A percentile compares a stretch with the other conserved stretches of the same genome.
phyloP scores from a whole-genome alignment of 1,140 invertebrate genomes.

The Bradysia coprophila region DNA sequence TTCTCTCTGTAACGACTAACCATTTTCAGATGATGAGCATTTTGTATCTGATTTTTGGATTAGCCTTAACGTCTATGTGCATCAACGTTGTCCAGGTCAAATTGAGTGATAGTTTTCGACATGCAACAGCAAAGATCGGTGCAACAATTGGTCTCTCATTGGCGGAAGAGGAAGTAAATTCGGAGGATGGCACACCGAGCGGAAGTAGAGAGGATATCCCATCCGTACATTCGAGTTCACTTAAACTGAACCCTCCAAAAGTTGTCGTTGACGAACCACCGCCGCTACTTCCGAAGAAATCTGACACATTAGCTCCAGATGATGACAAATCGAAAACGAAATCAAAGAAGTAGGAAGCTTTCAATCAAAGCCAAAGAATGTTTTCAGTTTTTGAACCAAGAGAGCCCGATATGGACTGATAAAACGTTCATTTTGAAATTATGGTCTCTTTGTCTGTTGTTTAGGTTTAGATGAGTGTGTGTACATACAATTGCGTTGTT shows the following conservation, averaged over 20 bases:
- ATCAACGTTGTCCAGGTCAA: constrained; percentile 89
- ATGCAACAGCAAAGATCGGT: constrained; percentile 68
- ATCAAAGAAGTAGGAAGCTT: too few species aligned
- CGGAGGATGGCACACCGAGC: neutral
- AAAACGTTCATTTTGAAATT: too few species aligned
- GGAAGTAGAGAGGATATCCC: neutral
- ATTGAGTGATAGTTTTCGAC: constrained; percentile 63
- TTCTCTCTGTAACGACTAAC: too few species aligned
- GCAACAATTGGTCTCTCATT: constrained; percentile 56
- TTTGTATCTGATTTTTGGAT: constrained; percentile 81
- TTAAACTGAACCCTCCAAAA: neutral
- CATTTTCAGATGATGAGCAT: constrained; percentile 86
- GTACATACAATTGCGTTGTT: too few species aligned
- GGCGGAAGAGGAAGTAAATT: constrained; percentile 1
- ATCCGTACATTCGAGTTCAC: neutral
- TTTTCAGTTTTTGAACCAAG: too few species aligned
- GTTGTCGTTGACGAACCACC: neutral
- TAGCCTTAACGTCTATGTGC: constrained; percentile 90
- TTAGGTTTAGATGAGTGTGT: too few species aligned
- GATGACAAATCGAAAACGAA: neutral
- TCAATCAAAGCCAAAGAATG: too few species aligned
- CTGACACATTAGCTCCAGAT: neutral
- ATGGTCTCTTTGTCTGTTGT: too few species aligned
- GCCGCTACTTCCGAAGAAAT: neutral
- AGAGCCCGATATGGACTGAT: too few species aligned